Conservation (phyloP, 2,113 vertebrate species). For the Passerina amoena region DNA sequence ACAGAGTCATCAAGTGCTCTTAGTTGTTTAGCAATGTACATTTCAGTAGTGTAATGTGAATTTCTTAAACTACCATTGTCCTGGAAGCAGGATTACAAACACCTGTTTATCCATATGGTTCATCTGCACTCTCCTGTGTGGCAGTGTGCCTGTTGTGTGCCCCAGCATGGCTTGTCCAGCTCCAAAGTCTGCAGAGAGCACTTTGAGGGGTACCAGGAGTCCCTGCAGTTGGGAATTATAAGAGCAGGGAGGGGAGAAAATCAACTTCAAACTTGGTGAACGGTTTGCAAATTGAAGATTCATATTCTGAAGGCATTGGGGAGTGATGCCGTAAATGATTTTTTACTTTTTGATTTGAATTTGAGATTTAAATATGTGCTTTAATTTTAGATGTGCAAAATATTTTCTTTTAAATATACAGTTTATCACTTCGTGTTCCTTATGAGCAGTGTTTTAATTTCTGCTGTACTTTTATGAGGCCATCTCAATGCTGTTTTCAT, state of each 20-base stretch:
- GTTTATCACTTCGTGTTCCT: neutral
- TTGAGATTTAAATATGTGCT: neutral
- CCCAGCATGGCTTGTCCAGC: neutral
- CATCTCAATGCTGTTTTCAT: neutral
- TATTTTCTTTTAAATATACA: neutral
- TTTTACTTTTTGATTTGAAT: neutral
- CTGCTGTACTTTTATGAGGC: neutral
- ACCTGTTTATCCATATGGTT: neutral
- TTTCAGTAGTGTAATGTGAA: neutral
- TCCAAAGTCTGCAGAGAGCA: neutral
- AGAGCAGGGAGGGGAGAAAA: neutral
- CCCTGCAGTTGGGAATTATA: neutral
- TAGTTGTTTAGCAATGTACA: neutral
- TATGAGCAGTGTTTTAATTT: neutral
- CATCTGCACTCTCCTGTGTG: neutral
- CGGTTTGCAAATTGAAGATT: neutral
- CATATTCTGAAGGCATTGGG: neutral
- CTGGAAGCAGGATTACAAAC: neutral
- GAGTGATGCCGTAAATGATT: neutral
- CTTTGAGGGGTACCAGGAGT: accelerated
- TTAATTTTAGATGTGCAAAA: neutral
- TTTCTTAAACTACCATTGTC: accelerated
- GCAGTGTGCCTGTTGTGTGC: neutral
- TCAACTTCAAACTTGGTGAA: neutral
- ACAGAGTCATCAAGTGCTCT: neutral